phyloP scores from a whole-genome alignment of 2,797 vertebrate species.

The Taenioides sp. region DNA sequence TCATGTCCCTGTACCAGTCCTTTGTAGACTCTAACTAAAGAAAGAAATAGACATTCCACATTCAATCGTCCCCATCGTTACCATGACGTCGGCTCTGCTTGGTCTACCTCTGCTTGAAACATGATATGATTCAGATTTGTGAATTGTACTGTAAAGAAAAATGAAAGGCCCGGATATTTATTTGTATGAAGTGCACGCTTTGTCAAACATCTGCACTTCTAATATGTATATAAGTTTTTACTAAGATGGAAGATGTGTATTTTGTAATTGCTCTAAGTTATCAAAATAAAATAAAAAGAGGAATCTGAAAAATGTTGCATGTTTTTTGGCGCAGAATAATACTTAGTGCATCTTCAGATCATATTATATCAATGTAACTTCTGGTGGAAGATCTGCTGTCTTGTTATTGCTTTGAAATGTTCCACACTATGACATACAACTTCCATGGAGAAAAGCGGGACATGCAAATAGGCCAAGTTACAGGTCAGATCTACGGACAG shows the following conservation, averaged over 20 bases:
- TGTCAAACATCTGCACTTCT: constrained; percentile 36
- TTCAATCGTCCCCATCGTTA: constrained; percentile 3
- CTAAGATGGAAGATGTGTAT: constrained; percentile 27
- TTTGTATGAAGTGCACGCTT: constrained; percentile 40
- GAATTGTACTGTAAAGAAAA: constrained; percentile 41
- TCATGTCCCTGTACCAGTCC: constrained; percentile 70
- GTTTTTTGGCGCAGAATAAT: not conserved
- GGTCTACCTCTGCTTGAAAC: constrained; percentile 36
- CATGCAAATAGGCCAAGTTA: not conserved
- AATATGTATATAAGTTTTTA: constrained; percentile 65
- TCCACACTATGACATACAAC: no score
- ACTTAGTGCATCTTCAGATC: no score
- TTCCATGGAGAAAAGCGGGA: no score
- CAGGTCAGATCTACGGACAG: not conserved
- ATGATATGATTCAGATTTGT: constrained; percentile 18
- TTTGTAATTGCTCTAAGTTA: constrained; percentile 54
- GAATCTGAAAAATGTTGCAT: constrained; percentile 6
- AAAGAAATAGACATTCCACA: not conserved
- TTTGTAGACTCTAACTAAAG: constrained; percentile 61
- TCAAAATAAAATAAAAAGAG: constrained; percentile 60
- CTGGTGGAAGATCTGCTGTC: no score
- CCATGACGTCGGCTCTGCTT: constrained; percentile 19
- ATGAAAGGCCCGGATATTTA: constrained; percentile 60
- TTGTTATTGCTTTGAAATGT: no score
- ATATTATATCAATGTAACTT: no score